Percentiles rank a stretch among this genome's conserved stretches.
Evolutionary conservation across 2,888 invertebrate genomes (phyloP).

Genomic region (Drosophila borealis): DNA sequence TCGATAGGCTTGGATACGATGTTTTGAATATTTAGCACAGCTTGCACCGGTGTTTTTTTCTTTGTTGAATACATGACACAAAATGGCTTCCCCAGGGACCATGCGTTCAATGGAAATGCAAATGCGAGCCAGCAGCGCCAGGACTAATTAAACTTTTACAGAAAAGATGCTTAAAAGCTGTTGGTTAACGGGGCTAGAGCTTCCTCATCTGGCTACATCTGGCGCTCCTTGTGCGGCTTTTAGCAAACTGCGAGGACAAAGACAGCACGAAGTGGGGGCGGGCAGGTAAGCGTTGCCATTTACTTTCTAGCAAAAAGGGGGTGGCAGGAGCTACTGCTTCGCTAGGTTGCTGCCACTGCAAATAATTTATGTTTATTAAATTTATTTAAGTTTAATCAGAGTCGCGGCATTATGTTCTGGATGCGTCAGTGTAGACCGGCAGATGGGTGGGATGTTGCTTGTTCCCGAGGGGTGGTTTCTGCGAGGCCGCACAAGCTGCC

Average conservation of each 20-base stretch:
- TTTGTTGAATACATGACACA: conserved; percentile 37
- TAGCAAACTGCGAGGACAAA: conserved; percentile 52
- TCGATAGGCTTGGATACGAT: conserved; percentile 39
- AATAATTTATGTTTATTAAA: conserved; percentile 85
- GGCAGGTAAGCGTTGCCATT: conserved; percentile 72
- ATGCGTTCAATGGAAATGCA: conserved; percentile 60
- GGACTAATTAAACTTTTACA: conserved; percentile 78
- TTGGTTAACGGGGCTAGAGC: conserved; percentile 34
- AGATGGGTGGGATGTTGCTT: conserved; percentile 1
- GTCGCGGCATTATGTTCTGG: conserved; percentile 49
- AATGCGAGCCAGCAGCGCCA: conserved; percentile 57
- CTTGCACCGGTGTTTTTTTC: conserved; percentile 69
- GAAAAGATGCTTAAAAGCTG: conserved; percentile 66
- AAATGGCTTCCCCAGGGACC: conserved; percentile 63
- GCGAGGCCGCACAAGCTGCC: conserved; percentile 33
- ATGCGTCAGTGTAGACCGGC: conserved; percentile 16
- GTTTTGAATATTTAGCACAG: conserved; percentile 68
- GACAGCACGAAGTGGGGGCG: conserved; percentile 25
- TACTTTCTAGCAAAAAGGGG: conserved; percentile 50
- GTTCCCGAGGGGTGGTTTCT: conserved; percentile 35
- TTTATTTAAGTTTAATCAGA: conserved; percentile 85
- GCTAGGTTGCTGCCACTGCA: conserved; percentile 59
- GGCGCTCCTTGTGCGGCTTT: conserved; percentile 73
- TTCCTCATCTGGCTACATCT: conserved; percentile 64
- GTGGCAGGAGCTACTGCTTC: conserved; percentile 38